Conservation (phyloP, 2,797 vertebrate species). For the Acomys russatus region DNA sequence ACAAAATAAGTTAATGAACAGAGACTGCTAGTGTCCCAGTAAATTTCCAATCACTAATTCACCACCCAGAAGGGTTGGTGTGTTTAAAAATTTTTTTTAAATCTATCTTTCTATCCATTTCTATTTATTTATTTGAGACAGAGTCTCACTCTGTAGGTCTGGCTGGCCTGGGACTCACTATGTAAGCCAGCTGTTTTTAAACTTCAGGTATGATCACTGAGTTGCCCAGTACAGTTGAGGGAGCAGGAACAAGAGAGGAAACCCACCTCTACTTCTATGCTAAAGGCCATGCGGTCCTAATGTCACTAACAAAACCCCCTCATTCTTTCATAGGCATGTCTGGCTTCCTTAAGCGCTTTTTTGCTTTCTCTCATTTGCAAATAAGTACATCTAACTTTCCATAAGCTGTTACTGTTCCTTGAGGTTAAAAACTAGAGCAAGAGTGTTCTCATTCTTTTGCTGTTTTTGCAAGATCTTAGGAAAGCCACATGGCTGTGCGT, state of each 20-base stretch:
- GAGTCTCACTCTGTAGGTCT: background rate
- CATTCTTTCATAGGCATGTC: background rate
- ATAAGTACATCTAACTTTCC: background rate
- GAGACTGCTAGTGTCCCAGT: background rate
- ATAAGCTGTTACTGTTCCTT: conserved; percentile 45
- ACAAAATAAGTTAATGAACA: conserved; percentile 61
- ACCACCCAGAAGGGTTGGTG: background rate
- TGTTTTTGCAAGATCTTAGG: conserved; percentile 59
- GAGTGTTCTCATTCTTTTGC: conserved; percentile 49
- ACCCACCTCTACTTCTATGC: conserved; percentile 64
- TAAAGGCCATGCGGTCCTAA: conserved; percentile 1
- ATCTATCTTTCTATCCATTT: background rate
- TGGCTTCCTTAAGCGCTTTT: conserved; percentile 63
- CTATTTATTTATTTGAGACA: too few species aligned
- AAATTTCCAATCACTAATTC: conserved; percentile 45
- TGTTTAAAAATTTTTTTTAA: too few species aligned
- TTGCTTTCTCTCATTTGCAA: conserved; percentile 63
- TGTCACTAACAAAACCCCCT: conserved; percentile 71
- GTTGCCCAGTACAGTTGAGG: conserved; percentile 11
- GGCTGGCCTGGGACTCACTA: background rate
- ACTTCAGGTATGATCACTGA: background rate
- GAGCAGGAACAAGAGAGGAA: conserved; percentile 38
- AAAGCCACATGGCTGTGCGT: conserved; percentile 18
- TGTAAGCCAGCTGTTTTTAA: conserved; percentile 26
- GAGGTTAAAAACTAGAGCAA: conserved; percentile 54